Evolutionary conservation across 2,888 invertebrate genomes (phyloP), one percentile per base, ranked within the genome.

Genomic region (Tenthredo livida): DNA sequence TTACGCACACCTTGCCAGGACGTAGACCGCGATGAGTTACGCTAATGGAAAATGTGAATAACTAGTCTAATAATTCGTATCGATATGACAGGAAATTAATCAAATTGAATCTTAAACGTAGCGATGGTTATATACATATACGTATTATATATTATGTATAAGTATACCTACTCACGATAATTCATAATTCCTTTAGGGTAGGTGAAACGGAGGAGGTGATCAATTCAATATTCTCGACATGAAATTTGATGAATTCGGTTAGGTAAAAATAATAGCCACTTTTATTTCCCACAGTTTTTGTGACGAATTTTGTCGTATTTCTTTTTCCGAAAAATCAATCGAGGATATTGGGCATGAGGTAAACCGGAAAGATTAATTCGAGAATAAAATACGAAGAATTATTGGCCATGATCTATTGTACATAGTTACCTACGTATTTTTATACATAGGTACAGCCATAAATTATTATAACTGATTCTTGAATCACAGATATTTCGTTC

Each of bases 81-180:
- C 50, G 78, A 78, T 78, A 29, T 58, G 78, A 78, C 78, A 78
- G 78, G 58, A 61, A 78, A 78, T 78, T 78, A 61, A 78, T 78
- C 37, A 78, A 78, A 78, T 78, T 61, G 78, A 78, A 78, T 78
- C 78, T 78, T 78, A 21, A 61, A 78, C 17, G 37, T 12, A 33
- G 21, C 25, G 21, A 3, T 50, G 1, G 9, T 58, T 25, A 25
- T 25, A 25, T 43, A 47, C 2, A 3, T 72, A 72, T 15, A 15
- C 47, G 12, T 3, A 47, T 17, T 33, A 37, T 70, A n/a, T 70
- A 33, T 70, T 70, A 33, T 70, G 29, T 37, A 17, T 70, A 17
- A 15, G 29, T n/a, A 10, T 33, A 37, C 7, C 70, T 70, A 70
- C 29, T 25, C 17, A 70, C 70, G 70, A 37, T 73, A 77, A 67